Percentiles rank a stretch among this genome's conserved stretches.
These are phyloP conservation scores for Drosophila anomalata DNA, from an alignment of 2,888 invertebrate species.

Conservation along the genomic window DNA sequence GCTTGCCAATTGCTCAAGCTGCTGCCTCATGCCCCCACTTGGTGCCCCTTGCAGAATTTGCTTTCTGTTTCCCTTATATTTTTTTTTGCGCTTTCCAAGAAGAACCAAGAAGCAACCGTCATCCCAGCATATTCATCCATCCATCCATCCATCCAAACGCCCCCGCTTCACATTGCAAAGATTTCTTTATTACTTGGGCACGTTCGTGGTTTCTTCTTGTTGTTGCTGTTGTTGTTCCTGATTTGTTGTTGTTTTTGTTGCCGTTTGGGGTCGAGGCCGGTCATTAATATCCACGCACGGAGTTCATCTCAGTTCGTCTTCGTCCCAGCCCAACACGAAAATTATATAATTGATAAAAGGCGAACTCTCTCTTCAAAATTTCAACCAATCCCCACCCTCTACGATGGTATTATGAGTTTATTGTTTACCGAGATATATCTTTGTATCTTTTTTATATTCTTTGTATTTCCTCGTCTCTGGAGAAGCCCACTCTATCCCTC, in stretches of 20 bases:
- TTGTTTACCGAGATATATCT: not conserved
- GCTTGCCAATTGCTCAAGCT: constrained; percentile 71
- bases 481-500: constrained; percentile 17
- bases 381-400: not conserved
- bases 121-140: constrained; percentile 12
- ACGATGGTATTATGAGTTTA: not conserved
- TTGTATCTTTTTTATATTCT: not conserved
- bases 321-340: constrained; percentile 15
- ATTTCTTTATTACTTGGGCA: constrained; percentile 79
- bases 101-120: constrained; percentile 49
- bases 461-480: not conserved
- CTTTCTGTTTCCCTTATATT: not conserved
- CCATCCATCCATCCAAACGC: constrained; percentile 31
- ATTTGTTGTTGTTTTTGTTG: constrained; percentile 15
- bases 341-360: not conserved
- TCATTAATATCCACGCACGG: constrained; percentile 75
- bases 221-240: constrained; percentile 13
- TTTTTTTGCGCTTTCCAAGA: constrained; percentile 53
- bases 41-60: not conserved
- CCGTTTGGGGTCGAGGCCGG: constrained; percentile 78
- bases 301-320: constrained; percentile 54
- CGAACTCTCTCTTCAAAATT: not conserved
- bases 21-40: constrained; percentile 26
- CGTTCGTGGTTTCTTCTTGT: constrained; percentile 46
- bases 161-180: constrained; percentile 63